These are phyloP conservation scores for Chrysolina oricalcia DNA, from an alignment of 2,888 invertebrate species.

Conservation along the genomic window DNA sequence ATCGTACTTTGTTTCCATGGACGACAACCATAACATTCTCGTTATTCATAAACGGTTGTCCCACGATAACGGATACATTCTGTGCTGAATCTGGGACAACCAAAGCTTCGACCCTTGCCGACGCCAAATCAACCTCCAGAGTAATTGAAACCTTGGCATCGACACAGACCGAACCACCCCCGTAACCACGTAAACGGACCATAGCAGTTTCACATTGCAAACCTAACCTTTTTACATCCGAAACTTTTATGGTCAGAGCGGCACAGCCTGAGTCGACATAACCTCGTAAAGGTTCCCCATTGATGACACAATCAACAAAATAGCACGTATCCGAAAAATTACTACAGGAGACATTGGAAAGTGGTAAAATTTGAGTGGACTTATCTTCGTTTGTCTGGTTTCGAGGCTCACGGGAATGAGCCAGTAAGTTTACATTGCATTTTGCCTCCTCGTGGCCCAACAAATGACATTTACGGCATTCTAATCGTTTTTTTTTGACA, in stretches of 20 bases:
- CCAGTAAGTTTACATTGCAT: constrained; percentile 14
- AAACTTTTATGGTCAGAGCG: too few relatives aligned
- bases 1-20: too few relatives aligned
- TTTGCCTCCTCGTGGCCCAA: constrained; percentile 38
- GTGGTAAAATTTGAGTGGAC: constrained; percentile 26
- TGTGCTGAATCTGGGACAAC: constrained; percentile 50
- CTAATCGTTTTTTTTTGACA: constrained; percentile 40
- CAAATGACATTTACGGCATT: too few relatives aligned
- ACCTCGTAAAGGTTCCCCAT: too few relatives aligned
- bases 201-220: background rate
- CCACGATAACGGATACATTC: constrained; percentile 49
- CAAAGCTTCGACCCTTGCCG: constrained; percentile 42
- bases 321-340: constrained; percentile 7
- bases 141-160: constrained; percentile 31
- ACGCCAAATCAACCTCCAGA: constrained; percentile 39
- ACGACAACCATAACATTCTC: too few relatives aligned
- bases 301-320: too few relatives aligned
- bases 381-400: constrained; percentile 29
- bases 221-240: background rate
- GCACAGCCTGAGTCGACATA: too few relatives aligned
- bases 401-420: background rate
- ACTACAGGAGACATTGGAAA: constrained; percentile 5
- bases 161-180: constrained; percentile 26
- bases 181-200: constrained; percentile 40
- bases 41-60: too few relatives aligned